Conservation (phyloP, 2,888 invertebrate genomes). For the Agriopis aurantiaria region DNA sequence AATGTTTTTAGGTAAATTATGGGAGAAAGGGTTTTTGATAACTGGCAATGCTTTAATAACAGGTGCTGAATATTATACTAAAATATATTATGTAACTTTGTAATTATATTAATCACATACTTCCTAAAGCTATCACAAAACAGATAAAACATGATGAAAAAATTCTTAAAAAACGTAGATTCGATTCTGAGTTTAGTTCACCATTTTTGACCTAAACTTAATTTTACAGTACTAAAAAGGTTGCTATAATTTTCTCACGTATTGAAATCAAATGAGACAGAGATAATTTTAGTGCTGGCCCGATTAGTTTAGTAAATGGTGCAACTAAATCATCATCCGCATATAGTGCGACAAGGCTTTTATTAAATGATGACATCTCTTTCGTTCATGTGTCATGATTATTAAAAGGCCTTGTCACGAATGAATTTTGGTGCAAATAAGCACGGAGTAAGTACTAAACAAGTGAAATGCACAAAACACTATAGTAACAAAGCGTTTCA, state of each 20-base stretch:
- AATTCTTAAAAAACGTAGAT: too few relatives aligned
- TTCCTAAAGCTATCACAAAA: slow-evolving; percentile 34
- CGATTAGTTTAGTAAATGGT: background rate
- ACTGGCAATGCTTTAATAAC: slow-evolving; percentile 69
- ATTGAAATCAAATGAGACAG: background rate
- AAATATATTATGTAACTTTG: slow-evolving; percentile 64
- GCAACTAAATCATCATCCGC: too few relatives aligned
- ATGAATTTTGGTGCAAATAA: too few relatives aligned
- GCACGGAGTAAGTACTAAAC: background rate
- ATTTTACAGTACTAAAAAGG: background rate
- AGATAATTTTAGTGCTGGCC: background rate
- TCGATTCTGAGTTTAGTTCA: too few relatives aligned
- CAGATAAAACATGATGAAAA: background rate
- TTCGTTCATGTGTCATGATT: too few relatives aligned
- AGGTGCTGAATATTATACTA: slow-evolving; percentile 69
- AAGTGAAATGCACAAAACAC: background rate
- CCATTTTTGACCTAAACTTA: background rate
- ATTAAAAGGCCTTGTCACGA: too few relatives aligned
- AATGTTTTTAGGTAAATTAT: background rate
- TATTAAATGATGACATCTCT: too few relatives aligned
- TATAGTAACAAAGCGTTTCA: background rate
- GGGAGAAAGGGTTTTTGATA: background rate
- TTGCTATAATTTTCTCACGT: background rate
- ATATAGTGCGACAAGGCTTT: too few relatives aligned
- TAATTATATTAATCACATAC: slow-evolving; percentile 59